Evolutionary conservation across 2,113 vertebrate genomes (phyloP).

Genomic region (Seriola quinqueradiata): DNA sequence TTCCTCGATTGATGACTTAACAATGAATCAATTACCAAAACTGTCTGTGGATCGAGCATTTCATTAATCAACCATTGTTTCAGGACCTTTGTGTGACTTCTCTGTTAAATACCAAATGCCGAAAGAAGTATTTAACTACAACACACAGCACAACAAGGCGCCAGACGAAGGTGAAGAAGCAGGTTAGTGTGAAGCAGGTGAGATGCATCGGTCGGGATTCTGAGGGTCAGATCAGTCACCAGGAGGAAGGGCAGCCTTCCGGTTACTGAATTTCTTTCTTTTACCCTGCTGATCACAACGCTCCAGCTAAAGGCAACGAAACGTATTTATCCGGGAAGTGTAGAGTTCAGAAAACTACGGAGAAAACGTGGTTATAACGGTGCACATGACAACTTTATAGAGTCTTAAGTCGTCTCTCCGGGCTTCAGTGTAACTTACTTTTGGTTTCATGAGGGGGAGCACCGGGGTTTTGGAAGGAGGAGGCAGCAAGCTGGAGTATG

Average conservation of each 20-base stretch:
- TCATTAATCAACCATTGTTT: background rate
- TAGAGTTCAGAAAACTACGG: background rate
- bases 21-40: too few relatives aligned
- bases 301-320: background rate
- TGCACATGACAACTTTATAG: background rate
- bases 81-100: background rate
- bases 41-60: too few relatives aligned
- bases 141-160: background rate
- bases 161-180: background rate
- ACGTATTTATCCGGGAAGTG: background rate
- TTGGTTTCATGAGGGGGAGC: constrained; percentile 85
- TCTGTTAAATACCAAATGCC: background rate
- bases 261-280: background rate
- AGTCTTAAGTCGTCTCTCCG: background rate
- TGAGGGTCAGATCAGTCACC: background rate
- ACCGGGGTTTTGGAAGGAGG: constrained; percentile 86
- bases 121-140: background rate
- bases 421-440: constrained; percentile 82
- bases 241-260: background rate
- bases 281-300: background rate
- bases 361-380: background rate
- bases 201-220: background rate
- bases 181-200: constrained; percentile 40
- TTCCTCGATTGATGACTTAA: background rate
- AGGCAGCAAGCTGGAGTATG: constrained; percentile 86